Base-by-base conservation (phyloP, 2,113 vertebrate species). In the Poecilia latipinna region DNA sequence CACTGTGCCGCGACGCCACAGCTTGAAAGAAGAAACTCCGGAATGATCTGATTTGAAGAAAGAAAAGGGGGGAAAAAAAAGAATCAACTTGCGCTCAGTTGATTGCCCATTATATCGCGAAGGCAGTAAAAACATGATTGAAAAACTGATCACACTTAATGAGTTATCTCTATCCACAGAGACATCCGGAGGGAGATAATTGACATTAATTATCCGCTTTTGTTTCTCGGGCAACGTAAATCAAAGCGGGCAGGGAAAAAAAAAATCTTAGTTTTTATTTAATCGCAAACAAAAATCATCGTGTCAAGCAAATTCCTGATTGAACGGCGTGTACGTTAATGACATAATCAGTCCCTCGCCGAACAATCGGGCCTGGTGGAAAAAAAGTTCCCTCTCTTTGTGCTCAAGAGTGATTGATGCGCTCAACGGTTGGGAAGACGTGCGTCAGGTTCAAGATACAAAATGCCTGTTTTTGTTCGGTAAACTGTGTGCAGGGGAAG, bases 41-140 rank as follows among this genome's bases (percentile, higher is more conserved):
- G 65, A 77, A 80, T 72, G 75, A 82, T 79, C 80, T 61, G 65
- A 83, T 76, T 89, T 76, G 12, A 35, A 65, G 10, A 37, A 37
- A 37, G 35, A 35, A 37, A n/a, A n/a, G n/a, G n/a, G n/a, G n/a
- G n/a, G n/a, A n/a, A 1, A 5, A 35, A 64, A 33, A 37, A 79
- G 78, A 89, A 83, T 35, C 65, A 67, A 17, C 63, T 17, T 1
- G 0, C 57, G 57, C 28, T 15, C 82, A 65, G 32, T 28, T 86
- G 90, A 91, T 90, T 88, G 76, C 69, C 63, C 65, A 86, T 89
- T 90, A 80, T 90, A 79, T 81, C 77, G 73, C 22, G 0, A 75
- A 86, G 89, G 85, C 66, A 8, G 66, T 76, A 85, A 90, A 88
- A 90, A 88, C 83, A 82, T 26, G 80, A 83, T 61, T 84, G 63